phyloP scores from a whole-genome alignment of 2,797 vertebrate species.

The Chloroceryle inda region DNA sequence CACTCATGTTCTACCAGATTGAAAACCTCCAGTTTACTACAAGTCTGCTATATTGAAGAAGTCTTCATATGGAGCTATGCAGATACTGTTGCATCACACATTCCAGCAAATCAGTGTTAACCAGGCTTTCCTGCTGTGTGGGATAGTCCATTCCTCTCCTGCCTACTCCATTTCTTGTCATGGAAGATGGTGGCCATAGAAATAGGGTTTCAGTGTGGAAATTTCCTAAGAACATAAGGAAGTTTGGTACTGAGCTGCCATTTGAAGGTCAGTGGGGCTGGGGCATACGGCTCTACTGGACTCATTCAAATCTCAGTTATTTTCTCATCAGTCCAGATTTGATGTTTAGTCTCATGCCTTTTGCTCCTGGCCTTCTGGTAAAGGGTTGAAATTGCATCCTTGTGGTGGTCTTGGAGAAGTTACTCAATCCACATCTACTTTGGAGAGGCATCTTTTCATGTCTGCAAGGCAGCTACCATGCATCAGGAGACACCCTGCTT shows the following conservation, averaged over 20 bases:
- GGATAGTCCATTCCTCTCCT: not conserved
- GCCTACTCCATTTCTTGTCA: not conserved
- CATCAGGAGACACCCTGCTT: not conserved
- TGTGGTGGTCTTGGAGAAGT: not conserved
- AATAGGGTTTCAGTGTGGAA: not conserved
- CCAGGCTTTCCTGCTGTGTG: not conserved
- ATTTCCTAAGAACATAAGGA: not conserved
- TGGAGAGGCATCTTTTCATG: not conserved
- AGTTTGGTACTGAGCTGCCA: not conserved
- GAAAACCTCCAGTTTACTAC: not conserved
- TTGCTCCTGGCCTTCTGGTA: not conserved
- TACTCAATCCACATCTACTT: not conserved
- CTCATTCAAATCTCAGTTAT: not conserved
- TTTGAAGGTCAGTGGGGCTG: not conserved
- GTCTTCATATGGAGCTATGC: not conserved
- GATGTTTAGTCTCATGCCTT: not conserved
- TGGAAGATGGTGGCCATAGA: not conserved
- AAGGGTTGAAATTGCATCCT: not conserved
- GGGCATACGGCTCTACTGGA: not conserved
- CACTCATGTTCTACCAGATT: rapidly evolving
- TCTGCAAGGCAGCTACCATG: not conserved
- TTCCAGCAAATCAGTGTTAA: not conserved
- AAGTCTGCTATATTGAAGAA: not conserved
- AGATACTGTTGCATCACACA: not conserved
- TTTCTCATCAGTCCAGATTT: not conserved